phyloP scores from a whole-genome alignment of 2,113 vertebrate species.

The Tragelaphus buxtoni region DNA sequence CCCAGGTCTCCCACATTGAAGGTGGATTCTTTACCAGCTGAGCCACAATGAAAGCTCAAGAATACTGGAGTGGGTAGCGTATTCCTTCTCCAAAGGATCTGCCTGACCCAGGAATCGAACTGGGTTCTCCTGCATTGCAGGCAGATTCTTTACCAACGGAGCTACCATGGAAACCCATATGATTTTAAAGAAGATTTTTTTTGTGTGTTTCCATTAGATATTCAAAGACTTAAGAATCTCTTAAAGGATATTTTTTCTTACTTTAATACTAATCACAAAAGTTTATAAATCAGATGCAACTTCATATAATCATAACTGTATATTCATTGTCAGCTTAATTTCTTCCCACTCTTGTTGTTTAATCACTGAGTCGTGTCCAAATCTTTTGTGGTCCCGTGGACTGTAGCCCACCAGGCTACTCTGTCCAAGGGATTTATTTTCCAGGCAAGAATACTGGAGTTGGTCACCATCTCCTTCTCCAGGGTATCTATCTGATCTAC shows the following conservation, averaged over 20 bases:
- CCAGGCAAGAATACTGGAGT: neutral
- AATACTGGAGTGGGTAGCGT: neutral
- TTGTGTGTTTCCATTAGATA: neutral
- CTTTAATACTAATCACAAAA: neutral
- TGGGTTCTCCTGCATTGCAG: neutral
- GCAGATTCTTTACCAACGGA: neutral
- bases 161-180: neutral
- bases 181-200: neutral
- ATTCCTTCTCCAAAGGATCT: neutral
- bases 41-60: neutral
- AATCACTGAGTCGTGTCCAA: neutral
- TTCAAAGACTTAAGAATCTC: neutral
- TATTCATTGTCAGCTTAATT: neutral
- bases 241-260: neutral
- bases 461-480: neutral
- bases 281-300: neutral
- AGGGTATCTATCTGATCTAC: accelerated
- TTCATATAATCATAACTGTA: neutral
- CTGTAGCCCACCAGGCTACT: neutral
- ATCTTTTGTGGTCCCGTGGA: neutral
- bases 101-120: neutral
- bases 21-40: neutral
- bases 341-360: neutral
- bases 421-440: neutral
- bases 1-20: neutral